Percentiles rank a stretch among this genome's conserved stretches.
phyloP scores from a whole-genome alignment of 2,797 vertebrate species.

The Anisognathus igniventris region DNA sequence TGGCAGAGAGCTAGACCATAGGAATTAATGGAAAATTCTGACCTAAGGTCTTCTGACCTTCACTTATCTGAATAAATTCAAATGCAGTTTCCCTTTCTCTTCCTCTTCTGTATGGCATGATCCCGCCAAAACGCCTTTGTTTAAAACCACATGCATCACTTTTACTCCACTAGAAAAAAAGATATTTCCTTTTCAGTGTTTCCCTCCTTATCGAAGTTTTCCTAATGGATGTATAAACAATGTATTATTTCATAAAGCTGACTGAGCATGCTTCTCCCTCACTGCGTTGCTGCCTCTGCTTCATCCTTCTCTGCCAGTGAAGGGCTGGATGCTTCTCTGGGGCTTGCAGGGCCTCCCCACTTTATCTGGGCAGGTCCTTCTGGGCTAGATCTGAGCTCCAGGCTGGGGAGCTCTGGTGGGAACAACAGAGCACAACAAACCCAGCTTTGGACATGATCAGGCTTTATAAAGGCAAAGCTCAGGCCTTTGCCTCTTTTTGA shows the following conservation, averaged over 20 bases:
- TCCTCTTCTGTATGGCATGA: slow-evolving; percentile 18
- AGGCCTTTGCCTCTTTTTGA: neutral
- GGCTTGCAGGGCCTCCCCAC: neutral
- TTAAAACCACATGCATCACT: slow-evolving; percentile 38
- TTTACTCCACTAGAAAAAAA: neutral
- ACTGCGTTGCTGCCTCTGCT: neutral
- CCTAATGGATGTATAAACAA: neutral
- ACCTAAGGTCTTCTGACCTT: slow-evolving; percentile 6
- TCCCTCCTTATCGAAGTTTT: neutral
- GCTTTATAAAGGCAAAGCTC: neutral
- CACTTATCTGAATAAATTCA: slow-evolving; percentile 23
- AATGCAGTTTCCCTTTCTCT: slow-evolving; percentile 39
- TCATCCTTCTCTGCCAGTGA: accelerated
- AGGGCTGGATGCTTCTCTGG: neutral
- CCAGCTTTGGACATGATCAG: neutral
- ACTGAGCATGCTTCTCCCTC: neutral
- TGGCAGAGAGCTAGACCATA: neutral
- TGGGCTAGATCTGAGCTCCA: neutral
- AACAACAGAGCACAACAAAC: neutral
- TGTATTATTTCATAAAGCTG: neutral
- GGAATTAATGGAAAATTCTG: slow-evolving; percentile 27
- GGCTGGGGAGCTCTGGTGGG: neutral
- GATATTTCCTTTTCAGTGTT: neutral
- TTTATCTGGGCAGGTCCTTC: neutral
- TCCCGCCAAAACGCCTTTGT: neutral